Evolutionary conservation across 2,888 invertebrate genomes (phyloP).

Genomic region (Polydesmus complanatus): DNA sequence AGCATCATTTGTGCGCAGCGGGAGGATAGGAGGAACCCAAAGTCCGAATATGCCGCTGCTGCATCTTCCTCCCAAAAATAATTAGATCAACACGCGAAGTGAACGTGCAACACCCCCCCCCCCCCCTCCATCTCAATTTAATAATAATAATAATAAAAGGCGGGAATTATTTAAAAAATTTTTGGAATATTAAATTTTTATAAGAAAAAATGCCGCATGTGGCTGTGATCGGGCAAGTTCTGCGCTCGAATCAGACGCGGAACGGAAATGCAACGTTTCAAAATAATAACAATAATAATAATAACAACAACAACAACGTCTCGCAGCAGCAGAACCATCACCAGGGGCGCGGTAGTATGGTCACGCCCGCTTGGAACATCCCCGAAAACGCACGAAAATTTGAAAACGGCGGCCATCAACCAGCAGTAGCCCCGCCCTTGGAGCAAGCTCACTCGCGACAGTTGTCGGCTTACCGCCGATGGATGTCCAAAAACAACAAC

Average conservation of each 20-base stretch:
- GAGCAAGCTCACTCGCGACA: constrained; percentile 43
- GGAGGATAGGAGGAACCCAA: too few species aligned
- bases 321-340: too few species aligned
- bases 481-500: constrained; percentile 64
- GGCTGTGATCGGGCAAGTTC: background rate
- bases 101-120: background rate
- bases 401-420: background rate
- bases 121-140: background rate
- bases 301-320: too few species aligned
- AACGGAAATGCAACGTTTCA: background rate
- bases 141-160: too few species aligned
- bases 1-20: background rate
- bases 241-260: background rate
- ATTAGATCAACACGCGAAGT: background rate
- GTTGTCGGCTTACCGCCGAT: constrained; percentile 52
- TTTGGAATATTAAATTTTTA: background rate
- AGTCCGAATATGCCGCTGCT: too few species aligned
- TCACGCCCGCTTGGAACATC: background rate
- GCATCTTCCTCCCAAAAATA: too few species aligned
- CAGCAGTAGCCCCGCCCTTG: background rate
- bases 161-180: background rate
- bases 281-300: too few species aligned
- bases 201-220: background rate
- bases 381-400: background rate
- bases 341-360: background rate